A percentile compares a stretch with the other conserved stretches of the same genome.
Evolutionary conservation across 1,140 invertebrate species (phyloP).

Genomic region (Leptestheria dahalacensis): DNA sequence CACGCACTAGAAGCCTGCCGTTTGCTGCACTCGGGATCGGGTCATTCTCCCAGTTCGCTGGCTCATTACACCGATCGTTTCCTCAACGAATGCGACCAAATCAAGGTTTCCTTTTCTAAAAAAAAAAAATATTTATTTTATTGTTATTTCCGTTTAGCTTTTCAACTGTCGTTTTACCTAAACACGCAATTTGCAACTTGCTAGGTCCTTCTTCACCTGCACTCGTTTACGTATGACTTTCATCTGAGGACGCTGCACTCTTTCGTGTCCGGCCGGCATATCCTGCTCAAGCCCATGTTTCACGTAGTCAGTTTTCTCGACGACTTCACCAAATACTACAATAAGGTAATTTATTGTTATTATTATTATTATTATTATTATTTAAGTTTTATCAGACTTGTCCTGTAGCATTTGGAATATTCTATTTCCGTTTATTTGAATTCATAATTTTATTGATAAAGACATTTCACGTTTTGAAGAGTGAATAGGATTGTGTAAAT

Average conservation of each 20-base stretch:
- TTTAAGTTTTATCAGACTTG: neutral
- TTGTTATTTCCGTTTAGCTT: too few species aligned
- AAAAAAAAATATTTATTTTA: too few species aligned
- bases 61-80: constrained; percentile 49
- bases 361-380: neutral
- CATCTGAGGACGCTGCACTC: constrained; percentile 57
- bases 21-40: constrained; percentile 27
- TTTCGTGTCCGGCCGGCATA: constrained; percentile 46
- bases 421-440: too few species aligned
- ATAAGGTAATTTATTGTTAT: constrained; percentile 31
- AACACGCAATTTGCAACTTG: neutral
- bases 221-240: constrained; percentile 79
- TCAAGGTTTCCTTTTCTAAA: constrained; percentile 38
- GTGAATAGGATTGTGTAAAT: too few species aligned
- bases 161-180: too few species aligned
- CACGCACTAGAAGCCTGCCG: constrained; percentile 50
- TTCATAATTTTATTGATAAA: too few species aligned
- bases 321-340: constrained; percentile 71
- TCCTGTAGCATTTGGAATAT: too few species aligned
- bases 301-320: constrained; percentile 61
- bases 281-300: constrained; percentile 48
- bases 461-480: too few species aligned
- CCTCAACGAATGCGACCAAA: constrained; percentile 58
- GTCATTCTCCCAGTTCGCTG: neutral
- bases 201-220: constrained; percentile 47